Evolutionary conservation across 30 jellyfish, hydroid and myxozoan genomes (phyloP).

Genomic region (Chrysaora quinquecirrha): DNA sequence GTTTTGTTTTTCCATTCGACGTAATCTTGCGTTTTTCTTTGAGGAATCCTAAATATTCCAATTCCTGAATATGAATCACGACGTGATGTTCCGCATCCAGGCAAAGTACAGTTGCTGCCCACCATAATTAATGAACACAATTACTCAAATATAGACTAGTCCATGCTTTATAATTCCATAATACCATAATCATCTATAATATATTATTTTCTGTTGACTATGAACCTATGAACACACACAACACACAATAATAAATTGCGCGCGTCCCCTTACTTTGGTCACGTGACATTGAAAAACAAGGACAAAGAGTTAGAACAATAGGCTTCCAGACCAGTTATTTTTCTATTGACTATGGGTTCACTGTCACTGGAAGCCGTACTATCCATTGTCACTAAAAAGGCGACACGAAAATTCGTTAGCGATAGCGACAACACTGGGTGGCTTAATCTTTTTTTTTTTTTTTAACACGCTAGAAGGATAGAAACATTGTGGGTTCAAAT

Average conservation of each 20-base stretch:
- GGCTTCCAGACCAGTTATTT: too few species aligned
- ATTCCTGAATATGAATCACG: constrained; percentile 29
- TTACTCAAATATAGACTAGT: not conserved
- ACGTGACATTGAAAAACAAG: constrained; percentile 19
- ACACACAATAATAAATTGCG: constrained; percentile 14
- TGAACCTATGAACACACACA: too few species aligned
- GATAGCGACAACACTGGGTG: too few species aligned
- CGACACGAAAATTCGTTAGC: too few species aligned
- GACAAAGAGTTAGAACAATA: constrained; percentile 12
- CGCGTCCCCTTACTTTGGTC: constrained; percentile 50
- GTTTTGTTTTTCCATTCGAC: constrained; percentile 20
- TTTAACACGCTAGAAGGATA: too few species aligned
- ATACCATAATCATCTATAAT: too few species aligned
- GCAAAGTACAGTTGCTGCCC: constrained; percentile 23
- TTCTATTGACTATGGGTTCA: not conserved
- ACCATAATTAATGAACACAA: constrained; percentile 22
- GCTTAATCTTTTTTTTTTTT: too few species aligned
- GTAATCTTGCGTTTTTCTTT: constrained; percentile 35
- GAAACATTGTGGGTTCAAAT: too few species aligned
- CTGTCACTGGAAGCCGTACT: too few species aligned
- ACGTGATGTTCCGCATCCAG: constrained; percentile 36
- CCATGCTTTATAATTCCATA: too few species aligned
- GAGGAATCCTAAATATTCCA: constrained; percentile 8
- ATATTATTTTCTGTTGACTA: too few species aligned
- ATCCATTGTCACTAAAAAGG: too few species aligned